Evolutionary conservation across 2,113 vertebrate species (phyloP).

Genomic region (Bufo bufo): DNA sequence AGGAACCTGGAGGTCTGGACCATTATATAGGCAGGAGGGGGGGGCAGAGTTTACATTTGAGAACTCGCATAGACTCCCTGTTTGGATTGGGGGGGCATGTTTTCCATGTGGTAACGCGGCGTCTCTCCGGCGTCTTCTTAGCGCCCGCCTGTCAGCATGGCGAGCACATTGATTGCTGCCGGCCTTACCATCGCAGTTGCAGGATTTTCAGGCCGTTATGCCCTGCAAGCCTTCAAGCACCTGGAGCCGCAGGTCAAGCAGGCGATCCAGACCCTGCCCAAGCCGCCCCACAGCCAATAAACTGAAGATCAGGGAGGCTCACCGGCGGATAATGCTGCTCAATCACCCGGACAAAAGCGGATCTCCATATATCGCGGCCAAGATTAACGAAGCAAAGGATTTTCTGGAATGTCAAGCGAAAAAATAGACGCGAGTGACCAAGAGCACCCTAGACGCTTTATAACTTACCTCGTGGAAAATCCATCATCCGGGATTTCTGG

Average conservation of each 20-base stretch:
- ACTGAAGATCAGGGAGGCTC: conserved; percentile 92
- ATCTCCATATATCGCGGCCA: conserved; percentile 92
- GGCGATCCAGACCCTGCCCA: conserved; percentile 86
- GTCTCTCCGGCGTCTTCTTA: background rate
- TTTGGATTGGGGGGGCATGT: background rate
- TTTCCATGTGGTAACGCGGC: background rate
- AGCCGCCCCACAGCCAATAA: conserved; percentile 92
- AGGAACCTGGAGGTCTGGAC: too few species aligned
- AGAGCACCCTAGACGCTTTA: background rate
- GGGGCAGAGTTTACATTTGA: background rate
- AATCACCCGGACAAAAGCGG: conserved; percentile 97
- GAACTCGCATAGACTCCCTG: too few species aligned
- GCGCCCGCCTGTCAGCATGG: conserved; percentile 66
- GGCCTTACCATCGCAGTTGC: conserved; percentile 90
- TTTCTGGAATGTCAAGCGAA: conserved; percentile 89
- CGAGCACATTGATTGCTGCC: conserved; percentile 86
- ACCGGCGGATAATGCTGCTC: conserved; percentile 93
- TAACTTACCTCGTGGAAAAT: background rate
- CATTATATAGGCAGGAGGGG: too few species aligned
- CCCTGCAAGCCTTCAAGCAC: conserved; percentile 86
- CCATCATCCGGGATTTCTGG: background rate
- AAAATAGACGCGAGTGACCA: conserved; percentile 72
- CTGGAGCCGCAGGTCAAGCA: conserved; percentile 95
- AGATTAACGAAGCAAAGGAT: conserved; percentile 98
- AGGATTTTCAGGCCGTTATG: conserved; percentile 88